phyloP scores from a whole-genome alignment of 2,113 vertebrate genomes.

The Sapayoa aenigma region DNA sequence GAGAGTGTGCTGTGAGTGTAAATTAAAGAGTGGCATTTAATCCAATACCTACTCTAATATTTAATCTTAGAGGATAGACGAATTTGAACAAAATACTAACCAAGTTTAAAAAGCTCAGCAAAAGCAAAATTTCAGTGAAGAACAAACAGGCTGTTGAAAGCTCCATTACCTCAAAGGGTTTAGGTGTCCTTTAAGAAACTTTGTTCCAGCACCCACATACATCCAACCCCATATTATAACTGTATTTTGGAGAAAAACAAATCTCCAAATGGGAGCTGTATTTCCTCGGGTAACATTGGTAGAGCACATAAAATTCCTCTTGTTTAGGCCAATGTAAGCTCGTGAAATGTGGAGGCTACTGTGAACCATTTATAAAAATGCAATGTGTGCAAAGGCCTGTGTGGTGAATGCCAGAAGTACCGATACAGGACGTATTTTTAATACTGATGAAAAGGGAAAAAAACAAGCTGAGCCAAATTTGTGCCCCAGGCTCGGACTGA shows the following conservation, averaged over 20 bases:
- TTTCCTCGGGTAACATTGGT: conserved; percentile 23
- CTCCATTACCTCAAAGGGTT: neutral
- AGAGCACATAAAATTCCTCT: conserved; percentile 2
- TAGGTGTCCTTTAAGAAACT: neutral
- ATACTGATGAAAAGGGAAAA: neutral
- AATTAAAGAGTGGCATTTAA: neutral
- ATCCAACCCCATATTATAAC: neutral
- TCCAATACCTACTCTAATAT: neutral
- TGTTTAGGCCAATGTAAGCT: conserved; percentile 40
- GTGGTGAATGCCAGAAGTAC: neutral
- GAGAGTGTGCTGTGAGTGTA: neutral
- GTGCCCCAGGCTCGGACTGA: neutral
- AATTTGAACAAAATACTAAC: neutral
- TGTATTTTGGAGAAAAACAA: neutral
- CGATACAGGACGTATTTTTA: neutral
- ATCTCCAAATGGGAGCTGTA: conserved; percentile 9
- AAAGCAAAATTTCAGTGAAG: neutral
- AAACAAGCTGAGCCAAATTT: neutral
- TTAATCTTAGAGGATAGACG: neutral
- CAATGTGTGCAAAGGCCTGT: neutral
- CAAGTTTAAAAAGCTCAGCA: neutral
- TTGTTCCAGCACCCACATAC: neutral
- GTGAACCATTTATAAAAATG: neutral
- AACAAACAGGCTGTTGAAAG: neutral
- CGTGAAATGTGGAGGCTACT: neutral